Base-by-base conservation (phyloP, 2,888 invertebrate genomes). In the Gymnoscelis rufifasciata region DNA sequence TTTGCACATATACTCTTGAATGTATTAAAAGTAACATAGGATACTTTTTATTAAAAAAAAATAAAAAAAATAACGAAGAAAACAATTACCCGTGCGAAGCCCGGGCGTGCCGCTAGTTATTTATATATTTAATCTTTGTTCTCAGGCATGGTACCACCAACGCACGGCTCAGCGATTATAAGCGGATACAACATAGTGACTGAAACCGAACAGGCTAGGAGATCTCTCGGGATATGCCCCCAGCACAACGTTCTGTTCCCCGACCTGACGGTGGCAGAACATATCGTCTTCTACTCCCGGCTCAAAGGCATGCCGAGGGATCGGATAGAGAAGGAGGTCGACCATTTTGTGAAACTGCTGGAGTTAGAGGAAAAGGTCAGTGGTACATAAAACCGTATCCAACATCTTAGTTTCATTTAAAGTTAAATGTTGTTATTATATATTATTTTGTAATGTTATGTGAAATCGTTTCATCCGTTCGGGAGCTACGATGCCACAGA, bases 181-280 rank as follows among this genome's bases (percentile, higher is more conserved):
- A 93, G 92, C 71, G 94, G 94, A 2, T 91, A 90, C 68, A 92
- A 94, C 71, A 93, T 95, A 51, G 87, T 92, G 14, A 90, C 84
- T 0, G 91, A 95, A 59, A 92, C 94, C 38, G 83, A 88, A n/a
- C 84, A 83, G n/a, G 94, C 94, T 0, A 90, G 95, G 10, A 88
- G 88, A 55, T 94, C 93, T 24, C 81, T 95, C 23, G 95, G 95
- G 1, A 89, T 95, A 11, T 95, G 95, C 80, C 96, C 96, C 0
- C 96, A 97, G 67, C 94, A 95, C 73, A 95, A 97, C 80, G 92
- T 95, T 2, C 87, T 97, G 13, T 96, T 96, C 74, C 93, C 94
- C 28, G 93, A 94, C 54, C 83, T 97, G 43, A 96, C 95, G 0
- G 96, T 96, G 1, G 89, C 90, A 10, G 95, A 97, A 74, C 96